Evolutionary conservation across 2,113 vertebrate species (phyloP).

Genomic region (Embiotoca jacksoni): DNA sequence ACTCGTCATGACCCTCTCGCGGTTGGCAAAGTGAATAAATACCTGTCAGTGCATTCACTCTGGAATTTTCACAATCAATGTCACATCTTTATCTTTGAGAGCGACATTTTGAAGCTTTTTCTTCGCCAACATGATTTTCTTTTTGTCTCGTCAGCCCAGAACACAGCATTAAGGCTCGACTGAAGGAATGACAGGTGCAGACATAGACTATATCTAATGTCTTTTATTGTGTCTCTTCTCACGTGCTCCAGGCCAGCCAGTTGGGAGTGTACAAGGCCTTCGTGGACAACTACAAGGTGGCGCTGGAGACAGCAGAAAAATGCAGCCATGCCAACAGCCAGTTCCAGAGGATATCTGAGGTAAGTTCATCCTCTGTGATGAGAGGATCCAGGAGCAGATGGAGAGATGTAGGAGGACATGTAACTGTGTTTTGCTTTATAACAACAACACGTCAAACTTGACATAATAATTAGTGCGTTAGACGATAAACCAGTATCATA

Average conservation of each 20-base stretch:
- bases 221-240: not conserved
- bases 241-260: conserved; percentile 90
- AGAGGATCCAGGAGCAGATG: not conserved
- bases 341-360: conserved; percentile 98
- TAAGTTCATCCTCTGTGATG: conserved; percentile 65
- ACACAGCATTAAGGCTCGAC: no score
- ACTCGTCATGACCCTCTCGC: no score
- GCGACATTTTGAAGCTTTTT: no score
- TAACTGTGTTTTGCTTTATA: not conserved
- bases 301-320: conserved; percentile 93
- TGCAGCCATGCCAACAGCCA: conserved; percentile 96
- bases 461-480: not conserved
- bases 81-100: no score
- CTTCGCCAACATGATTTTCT: no score
- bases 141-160: no score
- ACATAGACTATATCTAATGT: not conserved
- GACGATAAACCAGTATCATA: not conserved
- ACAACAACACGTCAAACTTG: not conserved
- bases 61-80: no score
- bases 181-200: no score
- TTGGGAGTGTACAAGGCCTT: conserved; percentile 98
- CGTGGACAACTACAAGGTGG: conserved; percentile 98
- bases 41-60: no score
- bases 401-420: not conserved
- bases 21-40: no score